Percentiles rank a stretch among this genome's conserved stretches.
phyloP scores from a whole-genome alignment of 2,888 invertebrate species.

The Xanthorhoe spadicearia region DNA sequence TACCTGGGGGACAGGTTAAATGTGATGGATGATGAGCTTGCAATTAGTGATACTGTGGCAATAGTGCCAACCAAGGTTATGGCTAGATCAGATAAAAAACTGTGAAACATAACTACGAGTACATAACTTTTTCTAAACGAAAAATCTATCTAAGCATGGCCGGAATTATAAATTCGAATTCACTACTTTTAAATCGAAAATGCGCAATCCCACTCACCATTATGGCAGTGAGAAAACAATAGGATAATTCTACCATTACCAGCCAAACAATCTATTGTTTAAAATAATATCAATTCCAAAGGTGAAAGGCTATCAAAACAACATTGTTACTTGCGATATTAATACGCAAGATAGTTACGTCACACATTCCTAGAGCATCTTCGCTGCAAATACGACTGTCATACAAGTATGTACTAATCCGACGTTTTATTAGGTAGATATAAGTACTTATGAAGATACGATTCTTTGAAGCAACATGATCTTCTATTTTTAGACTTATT shows the following conservation, averaged over 20 bases:
- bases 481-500: neutral
- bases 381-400: neutral
- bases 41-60: too few relatives aligned
- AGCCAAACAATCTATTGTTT: slow-evolving; percentile 11
- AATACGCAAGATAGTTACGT: neutral
- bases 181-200: too few relatives aligned
- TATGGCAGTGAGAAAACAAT: too few relatives aligned
- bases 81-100: too few relatives aligned
- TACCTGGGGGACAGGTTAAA: slow-evolving; percentile 71
- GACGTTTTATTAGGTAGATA: neutral
- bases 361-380: neutral
- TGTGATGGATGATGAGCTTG: neutral
- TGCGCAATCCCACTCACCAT: too few relatives aligned
- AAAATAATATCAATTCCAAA: slow-evolving; percentile 6
- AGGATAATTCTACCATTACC: neutral
- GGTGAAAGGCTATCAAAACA: neutral
- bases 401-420: neutral
- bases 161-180: too few relatives aligned
- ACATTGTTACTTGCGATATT: neutral
- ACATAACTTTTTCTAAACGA: too few relatives aligned
- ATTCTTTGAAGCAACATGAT: neutral
- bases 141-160: too few relatives aligned
- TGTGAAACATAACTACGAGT: too few relatives aligned
- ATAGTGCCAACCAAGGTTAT: too few relatives aligned
- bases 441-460: neutral